Evolutionary conservation across 2,797 vertebrate genomes (phyloP), one percentile per base, ranked within the genome.

Genomic region (Meda fulgida): DNA sequence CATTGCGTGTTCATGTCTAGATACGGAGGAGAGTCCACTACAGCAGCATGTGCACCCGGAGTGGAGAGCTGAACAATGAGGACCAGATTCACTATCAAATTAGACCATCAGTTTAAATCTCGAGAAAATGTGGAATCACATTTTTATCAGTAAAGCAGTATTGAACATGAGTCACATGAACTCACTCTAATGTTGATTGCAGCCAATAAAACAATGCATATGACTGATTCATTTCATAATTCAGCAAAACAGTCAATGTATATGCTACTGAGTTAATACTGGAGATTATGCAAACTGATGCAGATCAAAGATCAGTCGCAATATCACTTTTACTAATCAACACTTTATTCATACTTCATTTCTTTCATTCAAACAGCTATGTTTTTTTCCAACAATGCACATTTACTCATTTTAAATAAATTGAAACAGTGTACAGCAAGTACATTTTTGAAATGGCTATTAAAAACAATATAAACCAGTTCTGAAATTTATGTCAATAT

Each of bases 1-100:
- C 46, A 36, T 23, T 76, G 19, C 84, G 19, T 90, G 40, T 31
- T 18, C 81, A 9, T 83, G 18, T 84, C 23, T 48, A 87, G 87
- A 89, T 85, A 23, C 69, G 18, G 92, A 92, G 38, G 93, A 91
- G 85, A 93, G 92, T 2, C 65, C 86, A 67, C 36, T 93, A 40
- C 93, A 94, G 87, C 92, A 90, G 90, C 51, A 91, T 19, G 75
- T 91, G 81, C 86, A 93, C 46, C 93, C 90, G 0, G 91, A 89
- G 75, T 94, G 92, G 93, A 93, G 90, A 76, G 89, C 87, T 38
- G 93, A 94, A 84, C 90, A 91, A 29, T 93, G 89, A 89, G 26
- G 51, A 46, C n/a, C 70, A 63, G 43, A 21, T 23, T 29, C 8
- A 23, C 46, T 60, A 77, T 65, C 40, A 63, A 18, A 23, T 10